Base-by-base conservation (phyloP, 2,888 invertebrate species). In the Leucophora obtusa region DNA sequence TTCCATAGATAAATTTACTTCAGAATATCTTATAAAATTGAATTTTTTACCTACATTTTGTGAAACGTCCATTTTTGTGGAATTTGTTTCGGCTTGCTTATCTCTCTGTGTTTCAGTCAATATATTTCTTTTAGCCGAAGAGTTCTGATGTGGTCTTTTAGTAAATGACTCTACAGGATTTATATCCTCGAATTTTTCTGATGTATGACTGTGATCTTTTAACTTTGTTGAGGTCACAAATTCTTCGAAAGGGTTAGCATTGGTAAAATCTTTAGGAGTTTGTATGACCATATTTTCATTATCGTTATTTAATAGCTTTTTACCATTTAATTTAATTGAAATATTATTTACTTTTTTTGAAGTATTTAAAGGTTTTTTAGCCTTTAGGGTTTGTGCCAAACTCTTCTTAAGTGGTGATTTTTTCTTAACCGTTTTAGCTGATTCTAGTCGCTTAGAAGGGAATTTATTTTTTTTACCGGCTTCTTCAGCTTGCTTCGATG, bases 1-100 rank as follows among this genome's bases (percentile, higher is more conserved):
- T 11, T 33, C 28, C 18, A 33, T 3, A 28, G 24, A 65, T 59
- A 28, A 14, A 59, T 24, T 68, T 24, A n/a, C 58, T 76, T 82
- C 82, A 0, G 87, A 87, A 71, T 86, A 86, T 35, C 85, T 81
- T 18, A 84, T 58, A 60, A 87, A 87, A 70, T 86, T 83, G 50
- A 82, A 85, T 68, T 84, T 86, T 0, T 60, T 68, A 2, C 18
- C 8, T 63, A 15, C 3, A 63, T 54, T 0, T 51, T 18, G 14
- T 17, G 18, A 7, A 35, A 2, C 17, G 2, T 8, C 17, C 9
- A 0, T 0, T 7, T 76, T 21, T 10, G 77, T 53, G 6, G n/a
- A 10, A 51, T 59, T 65, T 50, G 7, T 18, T 60, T 53, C 15
- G 1, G 15, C 17, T 10, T 33, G 18, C n/a, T 47, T 47, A n/a